A percentile compares a stretch with the other conserved stretches of the same genome.
Conservation (phyloP, 2,113 vertebrate genomes). For the Thermophis baileyi region DNA sequence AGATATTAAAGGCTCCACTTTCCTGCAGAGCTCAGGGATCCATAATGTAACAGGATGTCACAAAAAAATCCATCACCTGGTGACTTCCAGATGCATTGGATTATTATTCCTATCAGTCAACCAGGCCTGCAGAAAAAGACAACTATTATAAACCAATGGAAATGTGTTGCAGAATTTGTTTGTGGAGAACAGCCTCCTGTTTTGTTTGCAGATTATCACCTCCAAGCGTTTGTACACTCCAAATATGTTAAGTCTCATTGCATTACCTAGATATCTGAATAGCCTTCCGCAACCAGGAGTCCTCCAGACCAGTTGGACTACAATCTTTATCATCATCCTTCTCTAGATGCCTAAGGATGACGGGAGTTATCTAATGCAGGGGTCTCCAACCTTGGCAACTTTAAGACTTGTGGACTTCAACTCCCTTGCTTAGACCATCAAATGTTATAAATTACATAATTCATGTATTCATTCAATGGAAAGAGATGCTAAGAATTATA, state of each 20-base stretch:
- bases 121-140: background rate
- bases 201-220: background rate
- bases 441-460: background rate
- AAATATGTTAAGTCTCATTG: background rate
- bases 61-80: background rate
- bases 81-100: background rate
- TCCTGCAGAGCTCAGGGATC: background rate
- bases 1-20: background rate
- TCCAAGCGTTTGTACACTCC: background rate
- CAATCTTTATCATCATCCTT: background rate
- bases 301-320: background rate
- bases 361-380: background rate
- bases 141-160: background rate
- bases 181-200: background rate
- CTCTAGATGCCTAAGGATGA: background rate
- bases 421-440: too few relatives aligned
- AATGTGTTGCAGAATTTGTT: background rate
- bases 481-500: background rate
- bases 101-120: background rate
- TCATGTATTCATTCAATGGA: background rate
- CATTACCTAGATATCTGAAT: background rate
- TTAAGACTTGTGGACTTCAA: too few relatives aligned
- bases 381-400: too few relatives aligned
- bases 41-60: background rate
- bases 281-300: background rate